Conservation (phyloP, 2,113 vertebrate species). For the Elephas maximus region DNA sequence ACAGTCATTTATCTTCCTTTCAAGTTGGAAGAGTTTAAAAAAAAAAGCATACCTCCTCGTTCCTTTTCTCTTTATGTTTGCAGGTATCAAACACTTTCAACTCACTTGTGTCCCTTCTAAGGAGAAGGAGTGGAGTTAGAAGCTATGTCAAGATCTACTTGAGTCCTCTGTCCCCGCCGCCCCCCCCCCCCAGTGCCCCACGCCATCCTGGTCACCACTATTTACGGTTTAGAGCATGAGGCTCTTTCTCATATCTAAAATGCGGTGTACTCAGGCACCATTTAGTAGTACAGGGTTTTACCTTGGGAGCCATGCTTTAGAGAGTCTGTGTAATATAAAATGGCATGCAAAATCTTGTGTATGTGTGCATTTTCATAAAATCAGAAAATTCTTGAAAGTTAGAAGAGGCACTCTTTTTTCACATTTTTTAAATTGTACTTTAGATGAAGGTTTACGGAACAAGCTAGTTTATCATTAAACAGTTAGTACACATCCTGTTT, state of each 20-base stretch:
- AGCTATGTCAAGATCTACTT: background rate
- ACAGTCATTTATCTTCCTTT: background rate
- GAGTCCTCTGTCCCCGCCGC: background rate
- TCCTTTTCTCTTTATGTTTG: background rate
- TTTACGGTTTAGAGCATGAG: background rate
- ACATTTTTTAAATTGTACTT: no score
- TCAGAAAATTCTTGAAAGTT: constrained; percentile 14
- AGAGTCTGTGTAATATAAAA: background rate
- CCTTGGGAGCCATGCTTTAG: background rate
- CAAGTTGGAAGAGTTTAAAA: background rate
- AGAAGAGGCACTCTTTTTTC: background rate
- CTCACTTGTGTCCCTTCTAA: background rate
- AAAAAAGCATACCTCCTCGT: background rate
- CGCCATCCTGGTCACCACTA: background rate
- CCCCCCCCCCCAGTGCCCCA: background rate
- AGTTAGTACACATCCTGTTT: no score
- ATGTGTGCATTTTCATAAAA: background rate
- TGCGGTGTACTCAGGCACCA: background rate
- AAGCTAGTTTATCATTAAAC: no score
- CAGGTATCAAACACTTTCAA: background rate
- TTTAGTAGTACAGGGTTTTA: background rate
- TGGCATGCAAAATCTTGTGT: no score
- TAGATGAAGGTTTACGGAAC: no score
- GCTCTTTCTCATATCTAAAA: background rate
- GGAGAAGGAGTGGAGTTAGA: background rate